A percentile compares a stretch with the other conserved stretches of the same genome.
These are phyloP conservation scores for Pseudanteris insignis DNA, from an alignment of 2,888 invertebrate genomes.

Conservation along the genomic window DNA sequence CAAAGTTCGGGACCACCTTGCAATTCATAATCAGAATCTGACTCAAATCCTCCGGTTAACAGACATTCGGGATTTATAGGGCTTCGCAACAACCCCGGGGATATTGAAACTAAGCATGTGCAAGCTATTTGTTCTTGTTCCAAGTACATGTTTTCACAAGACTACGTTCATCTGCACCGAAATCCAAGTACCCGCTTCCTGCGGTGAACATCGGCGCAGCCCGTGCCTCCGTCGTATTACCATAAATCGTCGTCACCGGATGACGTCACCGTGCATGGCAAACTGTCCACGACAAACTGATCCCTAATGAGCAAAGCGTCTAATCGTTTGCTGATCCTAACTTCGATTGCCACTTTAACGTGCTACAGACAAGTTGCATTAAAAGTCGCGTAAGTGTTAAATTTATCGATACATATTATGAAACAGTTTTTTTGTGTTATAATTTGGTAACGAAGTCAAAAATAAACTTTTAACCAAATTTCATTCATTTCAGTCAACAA, in stretches of 20 bases:
- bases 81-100: slow-evolving; percentile 19
- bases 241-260: slow-evolving; percentile 19
- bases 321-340: too few species aligned
- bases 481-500: too few species aligned
- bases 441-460: too few species aligned
- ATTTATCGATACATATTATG: too few species aligned
- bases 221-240: slow-evolving; percentile 12
- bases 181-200: slow-evolving; percentile 6
- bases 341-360: too few species aligned
- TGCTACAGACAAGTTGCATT: too few species aligned
- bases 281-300: slow-evolving; percentile 5
- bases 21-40: slow-evolving; percentile 26
- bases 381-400: too few species aligned
- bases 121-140: slow-evolving; percentile 33
- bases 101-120: slow-evolving; percentile 39
- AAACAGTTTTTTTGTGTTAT: too few species aligned
- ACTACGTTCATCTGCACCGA: slow-evolving; percentile 22
- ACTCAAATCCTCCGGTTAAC: slow-evolving; percentile 28
- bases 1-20: slow-evolving; percentile 9
- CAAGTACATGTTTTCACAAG: slow-evolving; percentile 33
- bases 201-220: slow-evolving; percentile 3
- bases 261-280: too few species aligned
- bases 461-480: too few species aligned
- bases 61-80: slow-evolving; percentile 33
- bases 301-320: slow-evolving; percentile 6